These are phyloP conservation scores for Drosophila kikkawai DNA, from an alignment of 1,140 invertebrate genomes.

Conservation along the genomic window DNA sequence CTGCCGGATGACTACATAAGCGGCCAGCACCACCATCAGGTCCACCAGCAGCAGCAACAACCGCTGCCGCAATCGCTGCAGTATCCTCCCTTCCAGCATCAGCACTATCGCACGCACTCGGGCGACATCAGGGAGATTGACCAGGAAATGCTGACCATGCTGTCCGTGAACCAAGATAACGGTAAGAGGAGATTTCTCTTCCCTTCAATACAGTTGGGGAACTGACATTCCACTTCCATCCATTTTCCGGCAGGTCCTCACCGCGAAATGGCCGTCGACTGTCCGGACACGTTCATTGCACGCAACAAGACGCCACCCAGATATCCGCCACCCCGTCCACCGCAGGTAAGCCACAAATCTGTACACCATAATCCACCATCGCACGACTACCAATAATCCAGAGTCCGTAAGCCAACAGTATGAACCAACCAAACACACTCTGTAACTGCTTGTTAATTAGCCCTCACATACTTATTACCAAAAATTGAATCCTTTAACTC, in stretches of 20 bases:
- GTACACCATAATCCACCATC: background rate
- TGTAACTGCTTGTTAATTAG: background rate
- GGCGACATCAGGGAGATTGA: conserved; percentile 86
- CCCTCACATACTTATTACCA: background rate
- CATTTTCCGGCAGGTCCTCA: conserved; percentile 88
- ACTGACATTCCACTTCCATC: background rate
- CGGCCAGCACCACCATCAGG: conserved; percentile 67
- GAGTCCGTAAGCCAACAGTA: background rate
- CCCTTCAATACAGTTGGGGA: too few species aligned
- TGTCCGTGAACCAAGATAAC: conserved; percentile 88
- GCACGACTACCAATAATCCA: background rate
- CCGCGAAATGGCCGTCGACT: conserved; percentile 99
- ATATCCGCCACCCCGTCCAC: conserved; percentile 92
- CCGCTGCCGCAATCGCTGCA: conserved; percentile 46
- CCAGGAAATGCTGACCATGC: conserved; percentile 90
- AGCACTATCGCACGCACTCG: conserved; percentile 79
- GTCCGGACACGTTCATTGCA: conserved; percentile 97
- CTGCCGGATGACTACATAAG: conserved; percentile 85
- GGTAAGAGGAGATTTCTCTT: conserved; percentile 85
- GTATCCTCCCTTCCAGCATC: conserved; percentile 54
- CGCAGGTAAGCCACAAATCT: conserved; percentile 75
- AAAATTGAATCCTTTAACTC: background rate
- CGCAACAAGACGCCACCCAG: conserved; percentile 96
- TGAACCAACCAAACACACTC: conserved; percentile 1
- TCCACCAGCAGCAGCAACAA: conserved; percentile 55